Evolutionary conservation across 1,140 invertebrate species (phyloP), one percentile per base, ranked within the genome.

Genomic region (Temnothorax nylanderi): DNA sequence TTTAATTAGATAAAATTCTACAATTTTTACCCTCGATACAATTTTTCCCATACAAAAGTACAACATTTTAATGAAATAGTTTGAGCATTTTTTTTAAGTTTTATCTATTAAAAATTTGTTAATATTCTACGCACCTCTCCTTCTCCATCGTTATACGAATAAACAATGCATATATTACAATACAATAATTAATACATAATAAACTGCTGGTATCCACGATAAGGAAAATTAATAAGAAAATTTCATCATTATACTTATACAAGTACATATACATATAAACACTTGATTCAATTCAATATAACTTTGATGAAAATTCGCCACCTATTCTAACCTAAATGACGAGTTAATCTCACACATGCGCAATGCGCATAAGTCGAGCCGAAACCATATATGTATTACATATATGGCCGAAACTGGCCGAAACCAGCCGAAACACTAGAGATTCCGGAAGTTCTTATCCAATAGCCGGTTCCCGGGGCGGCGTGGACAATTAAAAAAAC

Each of bases 91-190:
- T 49, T 49, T 69, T 16, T 16, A 26, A 47, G 5, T 21, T 44
- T 44, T 44, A 67, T 44, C n/a, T 44, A 21, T 67, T 26, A 21
- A 26, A 47, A 49, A 37, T 10, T n/a, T 26, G 26, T 75, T 13
- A 41, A 54, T 64, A 5, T 49, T 84, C 0, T 51, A 78, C 21
- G 18, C 34, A 89, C 89, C 89, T 91, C 82, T 91, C 90, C 37
- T 91, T 91, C 47, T 90, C 90, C 90, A 91, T 91, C 34, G 11
- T 84, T 64, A 41, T n/a, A 82, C 47, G 65, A 72, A 8, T 56
- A 85, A 86, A 85, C 56, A 32, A 44, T 56, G n/a, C 44, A 87
- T 81, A 69, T 60, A 51, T 69, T 44, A 72, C 2, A 54, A 85
- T 16, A 5, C 13, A 85, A 75, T 44, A 81, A 47, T 81, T 60